Percentiles rank a stretch among this genome's conserved stretches.
These are phyloP conservation scores for Aphodius granarius DNA, from an alignment of 2,888 invertebrate species.

Conservation along the genomic window DNA sequence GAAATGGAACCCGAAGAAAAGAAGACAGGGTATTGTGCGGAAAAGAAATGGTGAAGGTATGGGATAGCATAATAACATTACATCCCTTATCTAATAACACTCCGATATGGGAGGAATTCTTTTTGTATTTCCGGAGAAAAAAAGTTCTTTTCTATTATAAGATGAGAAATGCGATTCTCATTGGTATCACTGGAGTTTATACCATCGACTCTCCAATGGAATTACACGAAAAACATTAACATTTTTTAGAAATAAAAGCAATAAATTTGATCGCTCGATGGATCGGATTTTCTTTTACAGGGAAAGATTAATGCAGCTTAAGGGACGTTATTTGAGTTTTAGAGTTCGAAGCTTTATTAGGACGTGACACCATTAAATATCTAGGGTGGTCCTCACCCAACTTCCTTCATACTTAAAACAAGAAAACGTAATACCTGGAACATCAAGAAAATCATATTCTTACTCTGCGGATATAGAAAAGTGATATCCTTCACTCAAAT, in stretches of 20 bases:
- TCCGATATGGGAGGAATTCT: background rate
- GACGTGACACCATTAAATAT: background rate
- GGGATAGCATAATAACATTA: background rate
- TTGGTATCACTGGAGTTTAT: background rate
- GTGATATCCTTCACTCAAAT: no score
- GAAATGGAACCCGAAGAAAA: background rate
- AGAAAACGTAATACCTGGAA: no score
- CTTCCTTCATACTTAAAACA: no score
- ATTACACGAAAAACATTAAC: background rate
- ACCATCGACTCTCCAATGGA: background rate
- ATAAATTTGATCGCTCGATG: background rate
- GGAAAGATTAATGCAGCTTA: background rate
- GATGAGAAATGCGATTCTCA: background rate
- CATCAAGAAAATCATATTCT: no score
- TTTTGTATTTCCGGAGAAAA: background rate
- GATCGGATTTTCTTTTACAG: background rate
- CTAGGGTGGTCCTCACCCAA: no score
- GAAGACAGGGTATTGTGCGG: background rate
- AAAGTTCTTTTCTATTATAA: background rate
- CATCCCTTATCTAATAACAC: background rate
- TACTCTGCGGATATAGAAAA: no score
- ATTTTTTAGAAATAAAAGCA: background rate
- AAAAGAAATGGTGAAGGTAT: background rate
- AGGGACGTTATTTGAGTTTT: background rate
- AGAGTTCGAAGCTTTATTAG: background rate